phyloP scores from a whole-genome alignment of 2,888 invertebrate species.

The Hemaris fuciformis region DNA sequence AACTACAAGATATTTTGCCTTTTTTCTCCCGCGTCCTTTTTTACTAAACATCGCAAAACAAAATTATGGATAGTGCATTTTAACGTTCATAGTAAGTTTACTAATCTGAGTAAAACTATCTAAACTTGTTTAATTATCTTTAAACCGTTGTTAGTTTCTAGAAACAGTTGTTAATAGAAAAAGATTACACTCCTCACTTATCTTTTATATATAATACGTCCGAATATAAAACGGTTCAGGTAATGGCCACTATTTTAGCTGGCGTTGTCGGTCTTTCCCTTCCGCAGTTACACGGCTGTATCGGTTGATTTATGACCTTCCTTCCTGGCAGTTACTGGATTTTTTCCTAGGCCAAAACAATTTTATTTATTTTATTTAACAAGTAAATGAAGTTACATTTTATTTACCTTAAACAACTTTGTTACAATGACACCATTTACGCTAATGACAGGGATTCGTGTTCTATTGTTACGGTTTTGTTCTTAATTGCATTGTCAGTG shows the following conservation, averaged over 20 bases:
- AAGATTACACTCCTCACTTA: background rate
- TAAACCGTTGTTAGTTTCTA: background rate
- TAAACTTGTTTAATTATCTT: too few species aligned
- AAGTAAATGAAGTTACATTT: background rate
- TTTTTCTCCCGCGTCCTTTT: too few species aligned
- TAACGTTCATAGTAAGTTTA: too few species aligned
- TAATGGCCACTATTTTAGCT: constrained; percentile 39
- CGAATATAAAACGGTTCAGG: background rate
- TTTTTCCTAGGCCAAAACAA: constrained; percentile 35
- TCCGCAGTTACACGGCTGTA: constrained; percentile 44
- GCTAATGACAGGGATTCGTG: background rate
- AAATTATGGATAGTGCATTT: too few species aligned
- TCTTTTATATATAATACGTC: background rate
- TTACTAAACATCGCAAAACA: too few species aligned
- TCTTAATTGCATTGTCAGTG: background rate
- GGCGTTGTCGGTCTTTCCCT: constrained; percentile 41
- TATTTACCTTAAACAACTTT: background rate
- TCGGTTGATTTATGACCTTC: constrained; percentile 57
- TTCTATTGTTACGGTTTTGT: background rate
- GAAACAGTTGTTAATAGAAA: background rate
- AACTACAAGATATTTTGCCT: too few species aligned
- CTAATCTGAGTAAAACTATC: too few species aligned
- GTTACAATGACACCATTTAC: background rate
- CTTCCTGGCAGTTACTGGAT: constrained; percentile 47
- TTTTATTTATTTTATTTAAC: constrained; percentile 15